A percentile compares a stretch with the other conserved stretches of the same genome.
Conservation (phyloP, 1,140 invertebrate species). For the Cherax destructor region DNA sequence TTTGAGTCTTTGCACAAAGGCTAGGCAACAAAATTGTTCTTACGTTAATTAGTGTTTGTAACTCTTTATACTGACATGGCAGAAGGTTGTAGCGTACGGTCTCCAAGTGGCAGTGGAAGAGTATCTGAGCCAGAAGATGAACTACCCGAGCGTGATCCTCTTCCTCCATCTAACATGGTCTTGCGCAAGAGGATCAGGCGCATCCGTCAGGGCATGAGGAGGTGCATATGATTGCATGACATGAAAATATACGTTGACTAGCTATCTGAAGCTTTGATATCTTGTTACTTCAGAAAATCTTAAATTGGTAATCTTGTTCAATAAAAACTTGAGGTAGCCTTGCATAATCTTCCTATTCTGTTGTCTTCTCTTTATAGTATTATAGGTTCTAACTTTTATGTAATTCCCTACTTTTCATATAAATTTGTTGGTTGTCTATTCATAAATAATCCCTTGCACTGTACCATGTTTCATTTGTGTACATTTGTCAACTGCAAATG, state of each 20-base stretch:
- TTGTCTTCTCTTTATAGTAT: no score
- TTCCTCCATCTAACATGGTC: slow-evolving; percentile 88
- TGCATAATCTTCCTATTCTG: no score
- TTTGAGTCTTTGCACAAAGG: no score
- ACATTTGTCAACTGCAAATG: no score
- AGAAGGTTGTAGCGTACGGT: slow-evolving; percentile 51
- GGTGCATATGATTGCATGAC: slow-evolving; percentile 75
- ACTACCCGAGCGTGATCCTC: slow-evolving; percentile 73
- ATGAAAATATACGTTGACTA: not conserved
- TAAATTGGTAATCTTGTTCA: not conserved
- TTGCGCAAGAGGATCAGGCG: slow-evolving; percentile 88
- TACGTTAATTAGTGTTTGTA: no score
- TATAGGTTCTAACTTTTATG: no score
- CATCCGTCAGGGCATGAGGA: slow-evolving; percentile 92
- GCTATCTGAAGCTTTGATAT: no score
- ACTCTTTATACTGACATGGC: not conserved
- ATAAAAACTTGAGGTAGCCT: not conserved
- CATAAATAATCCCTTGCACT: no score
- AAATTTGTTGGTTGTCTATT: no score
- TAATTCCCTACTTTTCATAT: no score
- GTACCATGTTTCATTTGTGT: no score
- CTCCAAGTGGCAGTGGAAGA: slow-evolving; percentile 47
- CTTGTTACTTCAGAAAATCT: not conserved
- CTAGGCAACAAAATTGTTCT: no score
- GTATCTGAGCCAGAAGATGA: slow-evolving; percentile 64